phyloP scores from a whole-genome alignment of 1,140 invertebrate genomes.

The Drosophila yakuba region DNA sequence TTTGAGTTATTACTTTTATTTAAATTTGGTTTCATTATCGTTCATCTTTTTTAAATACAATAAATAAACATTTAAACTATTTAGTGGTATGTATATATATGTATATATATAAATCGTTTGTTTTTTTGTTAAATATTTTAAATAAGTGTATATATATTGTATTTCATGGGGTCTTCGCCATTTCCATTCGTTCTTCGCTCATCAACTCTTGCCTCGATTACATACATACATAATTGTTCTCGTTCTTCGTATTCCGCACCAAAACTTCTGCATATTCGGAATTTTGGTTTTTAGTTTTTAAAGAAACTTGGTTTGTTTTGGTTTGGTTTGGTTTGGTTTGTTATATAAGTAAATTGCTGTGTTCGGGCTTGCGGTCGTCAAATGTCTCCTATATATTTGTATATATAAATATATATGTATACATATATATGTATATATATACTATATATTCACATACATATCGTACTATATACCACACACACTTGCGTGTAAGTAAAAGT shows the following conservation, averaged over 20 bases:
- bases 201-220: slow-evolving; percentile 44
- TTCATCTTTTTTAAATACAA: slow-evolving; percentile 72
- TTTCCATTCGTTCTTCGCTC: neutral
- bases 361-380: slow-evolving; percentile 52
- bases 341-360: slow-evolving; percentile 77
- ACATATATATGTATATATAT: neutral
- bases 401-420: slow-evolving; percentile 37
- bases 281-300: slow-evolving; percentile 30
- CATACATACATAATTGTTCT: slow-evolving; percentile 32
- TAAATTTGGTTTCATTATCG: slow-evolving; percentile 72
- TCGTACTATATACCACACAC: slow-evolving; percentile 21
- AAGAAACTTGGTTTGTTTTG: slow-evolving; percentile 45
- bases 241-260: slow-evolving; percentile 3
- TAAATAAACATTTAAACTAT: slow-evolving; percentile 83
- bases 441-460: neutral
- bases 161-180: slow-evolving; percentile 31
- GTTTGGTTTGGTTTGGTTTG: slow-evolving; percentile 23
- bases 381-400: slow-evolving; percentile 53
- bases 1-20: slow-evolving; percentile 68
- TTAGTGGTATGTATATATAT: slow-evolving; percentile 78
- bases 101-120: slow-evolving; percentile 64
- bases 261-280: slow-evolving; percentile 23
- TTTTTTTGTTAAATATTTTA: slow-evolving; percentile 66
- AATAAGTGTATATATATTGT: slow-evolving; percentile 78
- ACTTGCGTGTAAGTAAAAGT: slow-evolving; percentile 57